These are phyloP conservation scores for Drosophila eohydei DNA, from an alignment of 2,888 invertebrate species.

Conservation along the genomic window DNA sequence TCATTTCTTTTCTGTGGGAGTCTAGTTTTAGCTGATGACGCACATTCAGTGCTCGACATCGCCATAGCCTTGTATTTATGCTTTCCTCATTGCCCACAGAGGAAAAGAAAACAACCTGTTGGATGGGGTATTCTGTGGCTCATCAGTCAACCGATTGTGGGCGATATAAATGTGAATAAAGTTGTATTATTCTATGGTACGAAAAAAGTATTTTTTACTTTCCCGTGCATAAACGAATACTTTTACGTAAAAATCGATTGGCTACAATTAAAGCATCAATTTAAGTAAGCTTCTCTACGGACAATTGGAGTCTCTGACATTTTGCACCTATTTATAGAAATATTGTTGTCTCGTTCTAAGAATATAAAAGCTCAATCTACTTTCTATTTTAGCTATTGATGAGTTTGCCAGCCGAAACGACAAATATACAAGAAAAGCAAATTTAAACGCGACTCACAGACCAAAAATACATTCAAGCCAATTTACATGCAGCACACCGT, in stretches of 20 bases:
- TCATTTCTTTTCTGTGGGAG: conserved; percentile 29
- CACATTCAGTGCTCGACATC: conserved; percentile 18
- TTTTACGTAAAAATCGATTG: conserved; percentile 21
- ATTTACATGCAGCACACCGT: conserved; percentile 67
- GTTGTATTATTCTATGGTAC: not conserved
- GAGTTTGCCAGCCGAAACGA: conserved; percentile 24
- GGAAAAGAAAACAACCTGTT: conserved; percentile 49
- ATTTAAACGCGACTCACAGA: conserved; percentile 16
- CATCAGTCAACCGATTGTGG: not conserved
- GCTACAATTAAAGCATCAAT: conserved; percentile 19
- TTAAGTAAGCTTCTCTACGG: conserved; percentile 16
- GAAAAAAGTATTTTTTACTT: not conserved
- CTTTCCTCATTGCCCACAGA: conserved; percentile 28
- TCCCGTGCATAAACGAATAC: not conserved
- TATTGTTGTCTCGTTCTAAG: conserved; percentile 33
- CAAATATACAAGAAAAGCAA: conserved; percentile 28
- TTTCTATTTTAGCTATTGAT: conserved; percentile 37
- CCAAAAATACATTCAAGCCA: conserved; percentile 52
- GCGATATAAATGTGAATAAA: conserved; percentile 5
- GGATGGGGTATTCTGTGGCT: conserved; percentile 32
- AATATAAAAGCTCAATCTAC: conserved; percentile 44
- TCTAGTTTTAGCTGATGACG: conserved; percentile 49
- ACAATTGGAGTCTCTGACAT: conserved; percentile 7
- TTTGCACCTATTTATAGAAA: conserved; percentile 56
- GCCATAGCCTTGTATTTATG: conserved; percentile 15